A percentile compares a stretch with the other conserved stretches of the same genome.
Conservation (phyloP, 2,113 vertebrate species). For the Pontoporia blainvillei region DNA sequence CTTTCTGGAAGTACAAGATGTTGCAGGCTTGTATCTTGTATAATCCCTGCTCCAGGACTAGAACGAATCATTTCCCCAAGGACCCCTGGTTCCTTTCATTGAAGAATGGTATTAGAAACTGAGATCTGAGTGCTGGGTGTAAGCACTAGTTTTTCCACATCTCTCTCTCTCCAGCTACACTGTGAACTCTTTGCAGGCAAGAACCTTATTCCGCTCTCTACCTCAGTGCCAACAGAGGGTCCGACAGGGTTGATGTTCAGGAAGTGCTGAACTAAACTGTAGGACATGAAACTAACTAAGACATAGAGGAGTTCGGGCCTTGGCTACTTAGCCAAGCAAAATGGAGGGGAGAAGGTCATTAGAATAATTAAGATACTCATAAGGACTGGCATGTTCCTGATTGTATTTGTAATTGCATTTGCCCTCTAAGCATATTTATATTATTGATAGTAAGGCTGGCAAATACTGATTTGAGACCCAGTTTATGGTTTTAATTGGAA, state of each 20-base stretch:
- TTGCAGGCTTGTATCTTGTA: not conserved
- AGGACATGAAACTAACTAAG: conserved; percentile 1
- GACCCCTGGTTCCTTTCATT: not conserved
- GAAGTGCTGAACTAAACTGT: not conserved
- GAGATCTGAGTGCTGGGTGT: not conserved
- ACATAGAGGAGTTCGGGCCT: conserved; percentile 52
- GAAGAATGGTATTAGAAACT: conserved; percentile 6
- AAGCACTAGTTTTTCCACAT: not conserved
- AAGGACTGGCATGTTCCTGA: conserved; percentile 55
- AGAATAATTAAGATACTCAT: conserved; percentile 63
- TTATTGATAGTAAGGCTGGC: conserved; percentile 61
- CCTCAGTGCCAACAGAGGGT: not conserved
- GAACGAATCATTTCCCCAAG: not conserved
- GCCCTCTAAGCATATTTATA: conserved; percentile 69
- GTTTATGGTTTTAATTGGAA: conserved; percentile 33
- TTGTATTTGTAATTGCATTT: conserved; percentile 65
- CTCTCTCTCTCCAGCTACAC: not conserved
- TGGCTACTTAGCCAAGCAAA: conserved; percentile 64
- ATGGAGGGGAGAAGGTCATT: conserved; percentile 62
- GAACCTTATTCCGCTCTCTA: not conserved
- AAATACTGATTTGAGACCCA: conserved; percentile 60
- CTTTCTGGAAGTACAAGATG: not conserved
- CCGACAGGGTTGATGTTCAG: not conserved
- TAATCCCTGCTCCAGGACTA: not conserved
- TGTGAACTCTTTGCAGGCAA: not conserved